A percentile compares a stretch with the other conserved stretches of the same genome.
phyloP scores from a whole-genome alignment of 2,888 invertebrate genomes.

The Apotomis turbidana region DNA sequence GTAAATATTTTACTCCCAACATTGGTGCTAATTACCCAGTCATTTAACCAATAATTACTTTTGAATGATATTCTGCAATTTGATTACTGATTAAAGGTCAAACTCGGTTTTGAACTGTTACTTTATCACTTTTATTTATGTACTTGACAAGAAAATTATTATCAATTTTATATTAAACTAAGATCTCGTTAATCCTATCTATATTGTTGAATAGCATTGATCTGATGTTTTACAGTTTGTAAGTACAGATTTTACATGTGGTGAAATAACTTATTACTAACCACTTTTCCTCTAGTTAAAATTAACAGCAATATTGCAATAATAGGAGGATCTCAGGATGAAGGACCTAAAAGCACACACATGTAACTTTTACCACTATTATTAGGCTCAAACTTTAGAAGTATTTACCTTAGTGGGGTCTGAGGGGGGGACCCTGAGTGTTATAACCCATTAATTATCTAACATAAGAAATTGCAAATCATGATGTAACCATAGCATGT shows the following conservation, averaged over 20 bases:
- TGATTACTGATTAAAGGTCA: conserved; percentile 18
- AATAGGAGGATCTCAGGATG: too few species aligned
- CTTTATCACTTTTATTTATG: conserved; percentile 4
- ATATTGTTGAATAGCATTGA: not conserved
- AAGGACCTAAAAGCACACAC: too few species aligned
- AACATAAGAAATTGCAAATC: not conserved
- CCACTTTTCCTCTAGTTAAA: too few species aligned
- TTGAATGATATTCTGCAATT: not conserved
- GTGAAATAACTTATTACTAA: too few species aligned
- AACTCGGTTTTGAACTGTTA: not conserved
- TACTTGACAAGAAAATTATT: not conserved
- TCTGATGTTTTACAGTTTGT: not conserved
- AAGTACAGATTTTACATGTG: too few species aligned
- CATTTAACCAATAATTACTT: not conserved
- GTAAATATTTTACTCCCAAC: not conserved
- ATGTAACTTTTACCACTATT: too few species aligned
- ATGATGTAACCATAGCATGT: not conserved
- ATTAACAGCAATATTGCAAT: too few species aligned
- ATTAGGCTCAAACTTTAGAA: too few species aligned
- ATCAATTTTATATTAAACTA: not conserved
- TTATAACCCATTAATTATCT: not conserved
- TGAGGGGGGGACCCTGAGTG: too few species aligned
- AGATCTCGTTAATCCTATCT: not conserved
- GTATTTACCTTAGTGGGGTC: too few species aligned
- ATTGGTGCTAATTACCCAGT: conserved; percentile 7